Conservation (phyloP, 2,113 vertebrate species). For the Phrynosoma platyrhinos region DNA sequence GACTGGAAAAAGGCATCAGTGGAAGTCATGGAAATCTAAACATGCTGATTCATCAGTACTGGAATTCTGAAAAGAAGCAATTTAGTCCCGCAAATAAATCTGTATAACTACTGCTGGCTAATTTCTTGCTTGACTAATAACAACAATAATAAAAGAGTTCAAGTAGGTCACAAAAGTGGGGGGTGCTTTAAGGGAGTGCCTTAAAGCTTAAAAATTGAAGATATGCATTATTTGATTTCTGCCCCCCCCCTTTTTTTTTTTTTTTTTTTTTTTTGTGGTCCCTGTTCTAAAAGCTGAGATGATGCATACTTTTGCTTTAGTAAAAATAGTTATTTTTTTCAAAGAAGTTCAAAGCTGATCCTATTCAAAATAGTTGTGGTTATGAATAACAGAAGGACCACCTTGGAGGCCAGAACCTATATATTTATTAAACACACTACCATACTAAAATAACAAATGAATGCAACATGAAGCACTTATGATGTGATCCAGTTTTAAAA, state of each 20-base stretch:
- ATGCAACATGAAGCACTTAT: neutral
- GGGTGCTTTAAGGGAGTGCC: accelerated
- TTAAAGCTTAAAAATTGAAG: neutral
- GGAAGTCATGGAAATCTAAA: constrained; percentile 17
- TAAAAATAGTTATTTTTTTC: accelerated
- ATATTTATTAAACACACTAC: neutral
- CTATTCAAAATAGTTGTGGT: neutral
- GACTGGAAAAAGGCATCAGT: constrained; percentile 43
- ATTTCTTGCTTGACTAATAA: neutral
- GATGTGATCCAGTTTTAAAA: neutral
- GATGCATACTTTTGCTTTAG: neutral
- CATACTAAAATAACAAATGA: neutral
- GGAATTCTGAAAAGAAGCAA: constrained; percentile 15
- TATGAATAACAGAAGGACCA: accelerated
- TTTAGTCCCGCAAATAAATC: neutral
- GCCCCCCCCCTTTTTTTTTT: neutral
- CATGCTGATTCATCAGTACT: neutral
- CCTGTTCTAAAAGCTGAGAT: neutral
- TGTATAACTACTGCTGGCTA: neutral
- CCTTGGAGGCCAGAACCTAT: accelerated
- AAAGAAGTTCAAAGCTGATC: accelerated
- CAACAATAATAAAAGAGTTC: neutral
- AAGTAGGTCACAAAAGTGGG: neutral
- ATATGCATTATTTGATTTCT: neutral
- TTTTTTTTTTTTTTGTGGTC: accelerated